Evolutionary conservation across 2,888 invertebrate species (phyloP).

Genomic region (Miltochrista miniata): DNA sequence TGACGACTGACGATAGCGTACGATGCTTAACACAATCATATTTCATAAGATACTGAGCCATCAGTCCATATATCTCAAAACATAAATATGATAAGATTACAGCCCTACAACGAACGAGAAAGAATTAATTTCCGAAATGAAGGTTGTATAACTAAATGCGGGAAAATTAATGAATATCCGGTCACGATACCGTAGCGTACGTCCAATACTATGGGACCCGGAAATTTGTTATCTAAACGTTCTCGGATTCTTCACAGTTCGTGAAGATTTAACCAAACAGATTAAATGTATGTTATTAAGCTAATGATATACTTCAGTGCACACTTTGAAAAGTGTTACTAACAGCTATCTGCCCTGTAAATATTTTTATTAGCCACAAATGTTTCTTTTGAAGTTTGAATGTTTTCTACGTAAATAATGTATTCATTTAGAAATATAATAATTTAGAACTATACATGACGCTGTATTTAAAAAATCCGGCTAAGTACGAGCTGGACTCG

Average conservation of each 20-base stretch:
- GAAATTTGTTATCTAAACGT: constrained; percentile 6
- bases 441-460: too few relatives aligned
- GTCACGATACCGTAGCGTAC: constrained; percentile 20
- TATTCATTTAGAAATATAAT: too few relatives aligned
- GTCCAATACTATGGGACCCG: constrained; percentile 30
- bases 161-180: constrained; percentile 20
- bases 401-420: too few relatives aligned
- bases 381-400: too few relatives aligned
- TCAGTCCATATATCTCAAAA: background rate
- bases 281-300: too few relatives aligned
- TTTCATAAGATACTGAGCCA: background rate
- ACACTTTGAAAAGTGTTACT: too few relatives aligned
- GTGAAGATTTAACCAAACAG: too few relatives aligned
- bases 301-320: too few relatives aligned
- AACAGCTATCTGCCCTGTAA: too few relatives aligned
- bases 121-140: background rate
- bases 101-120: background rate
- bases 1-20: background rate
- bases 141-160: background rate
- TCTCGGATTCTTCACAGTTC: constrained; percentile 15
- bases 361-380: too few relatives aligned
- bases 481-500: too few relatives aligned
- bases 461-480: too few relatives aligned
- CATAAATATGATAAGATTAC: background rate
- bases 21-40: background rate